Conservation (phyloP, 1,140 invertebrate species). For the Scaptomyza hsui region DNA sequence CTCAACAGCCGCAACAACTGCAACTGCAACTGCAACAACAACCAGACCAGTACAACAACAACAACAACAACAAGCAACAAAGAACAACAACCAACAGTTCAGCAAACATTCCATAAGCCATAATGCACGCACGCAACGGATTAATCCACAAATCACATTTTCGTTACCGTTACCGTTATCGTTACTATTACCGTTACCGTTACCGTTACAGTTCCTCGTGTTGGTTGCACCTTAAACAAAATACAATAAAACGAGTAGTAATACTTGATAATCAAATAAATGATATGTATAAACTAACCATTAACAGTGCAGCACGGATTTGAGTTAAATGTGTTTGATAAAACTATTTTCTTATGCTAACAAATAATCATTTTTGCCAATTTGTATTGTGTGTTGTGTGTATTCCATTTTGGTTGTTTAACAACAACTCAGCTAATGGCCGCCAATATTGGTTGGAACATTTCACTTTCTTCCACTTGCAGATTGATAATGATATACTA, state of each 20-base stretch:
- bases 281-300: constrained; percentile 1
- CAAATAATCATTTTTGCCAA: constrained; percentile 26
- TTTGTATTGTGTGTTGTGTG: constrained; percentile 44
- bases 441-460: constrained; percentile 39
- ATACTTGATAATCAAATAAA: constrained; percentile 4
- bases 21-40: constrained; percentile 14
- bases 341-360: constrained; percentile 15
- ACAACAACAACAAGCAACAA: constrained; percentile 34
- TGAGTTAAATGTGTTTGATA: constrained; percentile 31
- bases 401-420: constrained; percentile 8
- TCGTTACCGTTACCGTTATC: constrained; percentile 19
- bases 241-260: constrained; percentile 2
- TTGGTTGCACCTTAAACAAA: constrained; percentile 31
- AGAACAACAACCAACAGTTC: constrained; percentile 23
- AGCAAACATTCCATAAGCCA: constrained; percentile 44
- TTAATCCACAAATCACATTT: constrained; percentile 39
- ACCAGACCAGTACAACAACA: constrained; percentile 3
- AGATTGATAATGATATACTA: constrained; percentile 91
- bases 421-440: constrained; percentile 33
- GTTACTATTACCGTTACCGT: constrained; percentile 26
- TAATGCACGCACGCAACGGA: constrained; percentile 56
- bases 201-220: constrained; percentile 15
- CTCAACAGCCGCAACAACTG: constrained; percentile 44
- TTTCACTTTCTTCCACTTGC: constrained; percentile 39
- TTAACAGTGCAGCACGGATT: constrained; percentile 28